phyloP scores from a whole-genome alignment of 2,888 invertebrate species.

The Parnassius glacialis region DNA sequence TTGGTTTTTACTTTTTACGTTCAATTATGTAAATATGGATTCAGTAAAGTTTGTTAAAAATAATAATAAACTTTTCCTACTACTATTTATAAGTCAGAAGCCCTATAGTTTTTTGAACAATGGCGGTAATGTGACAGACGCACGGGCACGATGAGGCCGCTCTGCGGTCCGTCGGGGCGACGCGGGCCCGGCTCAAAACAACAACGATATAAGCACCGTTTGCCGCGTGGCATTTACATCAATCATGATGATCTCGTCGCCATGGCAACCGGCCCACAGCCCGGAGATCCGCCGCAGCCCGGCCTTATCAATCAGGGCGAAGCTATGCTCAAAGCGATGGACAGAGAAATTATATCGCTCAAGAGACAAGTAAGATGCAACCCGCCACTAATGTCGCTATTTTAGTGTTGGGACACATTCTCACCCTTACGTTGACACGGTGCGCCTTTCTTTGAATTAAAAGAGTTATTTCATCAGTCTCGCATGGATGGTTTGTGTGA shows the following conservation, averaged over 20 bases:
- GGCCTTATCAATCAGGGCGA: slow-evolving; percentile 85
- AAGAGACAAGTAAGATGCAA: slow-evolving; percentile 92
- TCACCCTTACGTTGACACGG: slow-evolving; percentile 59
- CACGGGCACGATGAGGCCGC: slow-evolving; percentile 89
- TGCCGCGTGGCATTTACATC: slow-evolving; percentile 98
- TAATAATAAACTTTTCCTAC: too few relatives aligned
- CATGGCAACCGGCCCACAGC: slow-evolving; percentile 89
- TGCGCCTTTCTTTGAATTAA: slow-evolving; percentile 31
- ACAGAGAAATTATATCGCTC: slow-evolving; percentile 95
- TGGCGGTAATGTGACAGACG: slow-evolving; percentile 83
- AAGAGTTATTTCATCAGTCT: slow-evolving; percentile 24
- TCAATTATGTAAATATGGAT: slow-evolving; percentile 7
- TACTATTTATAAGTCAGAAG: neutral
- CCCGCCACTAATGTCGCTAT: slow-evolving; percentile 48
- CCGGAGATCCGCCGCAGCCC: slow-evolving; percentile 77
- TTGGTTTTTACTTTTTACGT: too few relatives aligned
- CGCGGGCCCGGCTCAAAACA: slow-evolving; percentile 78
- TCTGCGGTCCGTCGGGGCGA: slow-evolving; percentile 85
- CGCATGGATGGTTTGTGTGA: slow-evolving; percentile 45
- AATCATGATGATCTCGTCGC: slow-evolving; percentile 97
- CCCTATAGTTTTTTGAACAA: slow-evolving; percentile 53
- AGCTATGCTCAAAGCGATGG: slow-evolving; percentile 93
- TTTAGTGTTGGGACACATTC: slow-evolving; percentile 56
- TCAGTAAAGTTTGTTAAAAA: neutral
- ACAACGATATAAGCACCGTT: slow-evolving; percentile 88